A percentile compares a stretch with the other conserved stretches of the same genome.
Conservation (phyloP, 2,797 vertebrate genomes). For the Falco columbarius region DNA sequence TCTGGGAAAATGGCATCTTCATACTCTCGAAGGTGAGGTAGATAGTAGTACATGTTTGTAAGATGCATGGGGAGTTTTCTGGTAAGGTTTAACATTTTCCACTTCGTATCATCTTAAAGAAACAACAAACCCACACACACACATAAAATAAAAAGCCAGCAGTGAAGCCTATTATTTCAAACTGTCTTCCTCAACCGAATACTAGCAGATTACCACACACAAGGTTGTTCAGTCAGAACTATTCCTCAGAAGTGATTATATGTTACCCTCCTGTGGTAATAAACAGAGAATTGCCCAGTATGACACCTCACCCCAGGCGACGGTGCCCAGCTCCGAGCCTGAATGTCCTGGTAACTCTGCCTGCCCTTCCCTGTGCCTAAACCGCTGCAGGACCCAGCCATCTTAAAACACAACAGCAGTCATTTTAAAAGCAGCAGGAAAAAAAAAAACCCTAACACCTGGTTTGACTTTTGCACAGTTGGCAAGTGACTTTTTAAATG, state of each 20-base stretch:
- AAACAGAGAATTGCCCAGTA: background rate
- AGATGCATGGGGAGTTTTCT: conserved; percentile 16
- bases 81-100: background rate
- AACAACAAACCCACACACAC: background rate
- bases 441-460: background rate
- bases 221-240: background rate
- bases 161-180: background rate
- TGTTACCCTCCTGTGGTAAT: background rate
- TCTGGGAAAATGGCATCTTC: conserved; percentile 78
- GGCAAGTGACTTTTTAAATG: background rate
- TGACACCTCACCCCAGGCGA: fast-evolving
- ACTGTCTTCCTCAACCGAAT: background rate
- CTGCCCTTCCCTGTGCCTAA: background rate
- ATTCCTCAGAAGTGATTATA: background rate
- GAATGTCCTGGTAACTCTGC: background rate
- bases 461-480: background rate
- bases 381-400: background rate
- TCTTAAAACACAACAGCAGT: background rate
- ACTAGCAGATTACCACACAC: background rate
- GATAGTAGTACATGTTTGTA: conserved; percentile 64
- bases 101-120: conserved; percentile 63
- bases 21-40: conserved; percentile 84
- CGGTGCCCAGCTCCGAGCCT: background rate
- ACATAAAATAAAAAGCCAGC: background rate
- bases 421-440: background rate